Evolutionary conservation across 2,113 vertebrate genomes (phyloP).

Genomic region (Phaethornis superciliosus): DNA sequence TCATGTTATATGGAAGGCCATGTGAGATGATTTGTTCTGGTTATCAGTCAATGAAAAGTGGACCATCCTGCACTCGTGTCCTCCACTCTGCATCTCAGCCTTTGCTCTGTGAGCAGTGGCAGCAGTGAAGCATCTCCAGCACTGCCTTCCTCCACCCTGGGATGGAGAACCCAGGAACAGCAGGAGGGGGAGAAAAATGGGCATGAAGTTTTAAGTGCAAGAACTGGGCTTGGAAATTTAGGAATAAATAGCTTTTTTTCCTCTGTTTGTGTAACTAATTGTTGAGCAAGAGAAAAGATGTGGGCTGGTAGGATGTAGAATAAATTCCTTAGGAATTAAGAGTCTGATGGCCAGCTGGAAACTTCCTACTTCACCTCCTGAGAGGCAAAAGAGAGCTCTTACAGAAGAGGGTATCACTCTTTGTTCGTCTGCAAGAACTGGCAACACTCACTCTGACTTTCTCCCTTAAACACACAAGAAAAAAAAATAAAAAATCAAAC

Average conservation of each 20-base stretch:
- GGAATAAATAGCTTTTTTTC: conserved; percentile 24
- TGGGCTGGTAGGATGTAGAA: conserved; percentile 3
- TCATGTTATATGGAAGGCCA: not conserved
- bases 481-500: too few relatives aligned
- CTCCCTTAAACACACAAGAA: not conserved
- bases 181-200: not conserved
- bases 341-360: conserved; percentile 12
- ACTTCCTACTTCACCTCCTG: not conserved
- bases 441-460: not conserved
- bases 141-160: not conserved
- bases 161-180: not conserved
- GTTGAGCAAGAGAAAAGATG: conserved; percentile 40
- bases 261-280: not conserved
- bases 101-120: not conserved
- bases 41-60: not conserved
- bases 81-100: not conserved
- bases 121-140: not conserved
- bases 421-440: not conserved
- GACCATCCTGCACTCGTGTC: not conserved
- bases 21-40: not conserved
- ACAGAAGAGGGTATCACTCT: not conserved
- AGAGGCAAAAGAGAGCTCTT: not conserved
- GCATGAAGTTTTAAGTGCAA: not conserved
- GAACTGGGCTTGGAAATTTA: not conserved
- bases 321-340: conserved; percentile 14